A percentile compares a stretch with the other conserved stretches of the same genome.
phyloP scores from a whole-genome alignment of 2,888 invertebrate species.

The Macrosiphum euphorbiae region DNA sequence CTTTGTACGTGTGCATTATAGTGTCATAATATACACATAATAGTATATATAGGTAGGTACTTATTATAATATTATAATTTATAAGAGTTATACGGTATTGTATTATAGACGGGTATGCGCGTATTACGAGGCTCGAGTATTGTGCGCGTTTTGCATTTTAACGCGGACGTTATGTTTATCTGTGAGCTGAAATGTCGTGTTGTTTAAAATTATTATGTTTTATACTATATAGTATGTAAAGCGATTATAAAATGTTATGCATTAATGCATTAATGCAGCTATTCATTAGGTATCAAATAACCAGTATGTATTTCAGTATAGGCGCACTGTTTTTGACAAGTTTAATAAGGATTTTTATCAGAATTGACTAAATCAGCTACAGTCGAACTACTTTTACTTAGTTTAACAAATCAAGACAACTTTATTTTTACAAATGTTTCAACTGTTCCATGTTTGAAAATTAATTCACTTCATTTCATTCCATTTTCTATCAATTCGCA shows the following conservation, averaged over 20 bases:
- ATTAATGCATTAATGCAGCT: neutral
- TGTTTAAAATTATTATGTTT: neutral
- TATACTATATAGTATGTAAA: neutral
- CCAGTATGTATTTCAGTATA: neutral
- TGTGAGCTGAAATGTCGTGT: neutral
- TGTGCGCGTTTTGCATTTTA: neutral
- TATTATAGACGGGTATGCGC: neutral
- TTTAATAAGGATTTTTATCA: neutral
- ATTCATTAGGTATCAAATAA: neutral
- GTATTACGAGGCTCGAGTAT: neutral
- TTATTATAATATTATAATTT: no score
- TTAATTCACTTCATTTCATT: slow-evolving; percentile 18
- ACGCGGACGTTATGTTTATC: neutral
- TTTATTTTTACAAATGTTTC: neutral
- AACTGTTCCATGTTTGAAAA: slow-evolving; percentile 1
- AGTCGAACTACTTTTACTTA: neutral
- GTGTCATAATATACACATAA: neutral
- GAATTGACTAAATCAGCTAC: neutral
- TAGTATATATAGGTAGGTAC: no score
- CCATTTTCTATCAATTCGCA: slow-evolving; percentile 15
- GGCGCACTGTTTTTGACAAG: neutral
- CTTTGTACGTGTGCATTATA: neutral
- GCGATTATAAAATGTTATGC: neutral
- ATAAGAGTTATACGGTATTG: neutral
- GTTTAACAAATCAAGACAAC: neutral